phyloP scores from a whole-genome alignment of 2,888 invertebrate genomes.

The Himalopsyche anomala region DNA sequence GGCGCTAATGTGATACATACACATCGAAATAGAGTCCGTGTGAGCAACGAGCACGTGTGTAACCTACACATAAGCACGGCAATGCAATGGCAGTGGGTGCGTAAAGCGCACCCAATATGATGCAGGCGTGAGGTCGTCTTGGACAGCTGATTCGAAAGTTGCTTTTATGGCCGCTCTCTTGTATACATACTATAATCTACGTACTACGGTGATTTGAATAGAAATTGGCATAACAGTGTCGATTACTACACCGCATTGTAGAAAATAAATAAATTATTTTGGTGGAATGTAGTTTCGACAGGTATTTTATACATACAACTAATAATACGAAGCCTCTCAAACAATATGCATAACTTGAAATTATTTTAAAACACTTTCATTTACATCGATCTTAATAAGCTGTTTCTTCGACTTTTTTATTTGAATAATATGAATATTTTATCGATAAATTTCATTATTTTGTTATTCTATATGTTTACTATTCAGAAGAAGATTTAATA shows the following conservation, averaged over 20 bases:
- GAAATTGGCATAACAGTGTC: constrained; percentile 43
- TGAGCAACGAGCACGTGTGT: constrained; percentile 11
- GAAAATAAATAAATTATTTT: constrained; percentile 39
- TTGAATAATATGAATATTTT: neutral
- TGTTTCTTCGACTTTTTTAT: constrained; percentile 1
- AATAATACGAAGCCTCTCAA: neutral
- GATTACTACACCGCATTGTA: constrained; percentile 42
- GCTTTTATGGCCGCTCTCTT: constrained; percentile 24
- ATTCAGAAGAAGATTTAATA: no score
- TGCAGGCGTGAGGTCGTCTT: constrained; percentile 37
- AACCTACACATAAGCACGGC: constrained; percentile 20
- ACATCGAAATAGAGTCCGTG: constrained; percentile 14
- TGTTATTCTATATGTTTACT: no score
- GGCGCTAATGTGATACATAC: constrained; percentile 36
- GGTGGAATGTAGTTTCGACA: constrained; percentile 36
- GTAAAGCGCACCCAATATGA: constrained; percentile 42
- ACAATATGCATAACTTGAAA: constrained; percentile 36
- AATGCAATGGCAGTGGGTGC: constrained; percentile 30
- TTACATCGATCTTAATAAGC: neutral
- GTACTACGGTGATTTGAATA: constrained; percentile 15
- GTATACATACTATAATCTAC: constrained; percentile 26
- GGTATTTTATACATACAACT: constrained; percentile 3
- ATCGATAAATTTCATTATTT: neutral
- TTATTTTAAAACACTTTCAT: constrained; percentile 37
- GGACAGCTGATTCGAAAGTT: constrained; percentile 43